Conservation (phyloP, 2,113 vertebrate species). For the Hiodon tergisus region DNA sequence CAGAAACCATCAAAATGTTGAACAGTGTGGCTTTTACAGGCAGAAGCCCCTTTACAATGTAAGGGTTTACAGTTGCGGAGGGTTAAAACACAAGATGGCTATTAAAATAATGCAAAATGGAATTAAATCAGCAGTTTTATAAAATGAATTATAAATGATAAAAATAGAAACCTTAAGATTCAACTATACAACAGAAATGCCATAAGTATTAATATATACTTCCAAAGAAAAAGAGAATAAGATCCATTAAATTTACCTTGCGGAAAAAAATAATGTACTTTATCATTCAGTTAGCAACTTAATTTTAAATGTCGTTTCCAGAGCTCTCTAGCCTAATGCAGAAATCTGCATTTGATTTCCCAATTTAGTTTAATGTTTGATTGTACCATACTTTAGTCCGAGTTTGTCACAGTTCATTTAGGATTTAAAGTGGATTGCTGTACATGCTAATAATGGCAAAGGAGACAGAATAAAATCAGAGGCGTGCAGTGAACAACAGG, state of each 20-base stretch:
- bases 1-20: too few species aligned
- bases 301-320: conserved; percentile 51
- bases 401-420: conserved; percentile 42
- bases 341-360: not conserved
- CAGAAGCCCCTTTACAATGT: too few species aligned
- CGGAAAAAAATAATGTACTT: conserved; percentile 20
- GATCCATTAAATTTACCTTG: conserved; percentile 11
- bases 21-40: too few species aligned
- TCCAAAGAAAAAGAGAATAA: too few species aligned
- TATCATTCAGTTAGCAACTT: conserved; percentile 81
- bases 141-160: too few species aligned
- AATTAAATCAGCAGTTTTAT: too few species aligned
- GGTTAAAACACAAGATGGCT: too few species aligned
- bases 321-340: conserved; percentile 59
- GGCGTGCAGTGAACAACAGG: conserved; percentile 22
- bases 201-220: too few species aligned
- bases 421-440: conserved; percentile 59
- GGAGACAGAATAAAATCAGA: conserved; percentile 49
- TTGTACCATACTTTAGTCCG: conserved; percentile 58
- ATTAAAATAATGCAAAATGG: too few species aligned
- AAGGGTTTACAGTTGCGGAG: too few species aligned
- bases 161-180: too few species aligned
- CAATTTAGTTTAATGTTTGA: conserved; percentile 35
- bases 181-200: too few species aligned
- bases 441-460: conserved; percentile 67